phyloP scores from a whole-genome alignment of 2,888 invertebrate species.

The Leucania comma region DNA sequence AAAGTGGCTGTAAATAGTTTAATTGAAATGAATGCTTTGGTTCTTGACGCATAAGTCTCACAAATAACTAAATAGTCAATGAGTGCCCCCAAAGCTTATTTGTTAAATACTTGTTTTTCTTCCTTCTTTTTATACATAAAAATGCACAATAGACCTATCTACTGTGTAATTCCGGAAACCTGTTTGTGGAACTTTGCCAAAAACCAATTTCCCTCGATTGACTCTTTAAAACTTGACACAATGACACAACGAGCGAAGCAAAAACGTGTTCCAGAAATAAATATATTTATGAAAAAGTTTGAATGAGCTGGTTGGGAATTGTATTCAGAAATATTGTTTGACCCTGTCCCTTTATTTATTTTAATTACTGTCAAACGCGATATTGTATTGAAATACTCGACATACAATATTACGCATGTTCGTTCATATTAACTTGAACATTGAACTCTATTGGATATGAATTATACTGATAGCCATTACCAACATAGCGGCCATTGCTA shows the following conservation, averaged over 20 bases:
- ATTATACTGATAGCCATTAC: background rate
- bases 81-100: background rate
- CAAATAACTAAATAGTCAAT: background rate
- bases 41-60: background rate
- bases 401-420: background rate
- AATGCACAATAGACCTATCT: conserved; percentile 39
- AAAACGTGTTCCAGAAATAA: conserved; percentile 32
- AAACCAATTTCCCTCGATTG: conserved; percentile 59
- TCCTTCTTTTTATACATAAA: conserved; percentile 20
- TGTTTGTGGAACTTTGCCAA: conserved; percentile 56
- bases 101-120: background rate
- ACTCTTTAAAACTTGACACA: conserved; percentile 58
- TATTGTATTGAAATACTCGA: background rate
- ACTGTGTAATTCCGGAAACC: conserved; percentile 38
- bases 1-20: no score
- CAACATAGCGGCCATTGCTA: background rate
- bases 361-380: background rate
- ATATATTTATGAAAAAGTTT: conserved; percentile 40
- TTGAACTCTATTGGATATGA: background rate
- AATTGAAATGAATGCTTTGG: no score
- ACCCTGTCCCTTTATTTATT: conserved; percentile 5
- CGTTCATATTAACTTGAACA: background rate
- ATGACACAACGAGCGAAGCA: conserved; percentile 46
- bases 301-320: conserved; percentile 26
- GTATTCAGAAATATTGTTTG: background rate